Percentiles rank a stretch among this genome's conserved stretches.
These are phyloP conservation scores for Cryptocephalus moraei DNA, from an alignment of 2,888 invertebrate genomes.

Conservation along the genomic window DNA sequence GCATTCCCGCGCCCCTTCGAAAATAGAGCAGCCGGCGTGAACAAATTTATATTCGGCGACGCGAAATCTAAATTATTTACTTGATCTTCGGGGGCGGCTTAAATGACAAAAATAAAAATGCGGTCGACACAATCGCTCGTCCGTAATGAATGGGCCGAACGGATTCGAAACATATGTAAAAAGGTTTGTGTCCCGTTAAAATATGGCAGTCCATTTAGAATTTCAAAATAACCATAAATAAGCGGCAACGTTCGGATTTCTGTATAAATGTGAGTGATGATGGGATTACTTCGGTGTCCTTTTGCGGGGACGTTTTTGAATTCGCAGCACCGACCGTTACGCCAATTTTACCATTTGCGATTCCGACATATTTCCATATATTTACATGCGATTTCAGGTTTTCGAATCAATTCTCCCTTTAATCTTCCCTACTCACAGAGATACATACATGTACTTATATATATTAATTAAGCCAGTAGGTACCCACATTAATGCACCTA, in stretches of 20 bases:
- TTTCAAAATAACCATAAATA: constrained; percentile 12
- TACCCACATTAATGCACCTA: too few species aligned
- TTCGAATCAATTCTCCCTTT: too few species aligned
- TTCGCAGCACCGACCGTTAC: neutral
- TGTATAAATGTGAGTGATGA: constrained; percentile 6
- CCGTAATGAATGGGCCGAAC: constrained; percentile 4
- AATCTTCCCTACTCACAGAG: too few species aligned
- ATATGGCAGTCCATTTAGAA: constrained; percentile 11
- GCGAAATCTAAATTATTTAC: constrained; percentile 9
- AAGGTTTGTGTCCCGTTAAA: constrained; percentile 9
- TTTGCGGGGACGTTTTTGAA: constrained; percentile 1
- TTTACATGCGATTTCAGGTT: too few species aligned
- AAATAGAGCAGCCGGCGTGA: constrained; percentile 2
- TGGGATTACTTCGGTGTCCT: constrained; percentile 5
- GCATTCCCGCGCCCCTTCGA: neutral
- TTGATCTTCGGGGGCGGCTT: constrained; percentile 5
- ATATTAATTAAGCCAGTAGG: too few species aligned
- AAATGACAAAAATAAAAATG: constrained; percentile 9
- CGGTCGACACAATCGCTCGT: constrained; percentile 8
- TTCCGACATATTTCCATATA: too few species aligned
- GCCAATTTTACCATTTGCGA: too few species aligned
- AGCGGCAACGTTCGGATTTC: constrained; percentile 3
- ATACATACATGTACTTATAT: too few species aligned
- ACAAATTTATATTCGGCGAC: constrained; percentile 12
- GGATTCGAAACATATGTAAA: constrained; percentile 15